Evolutionary conservation across 2,797 vertebrate genomes (phyloP).

Genomic region (Triplophysa bombifrons): DNA sequence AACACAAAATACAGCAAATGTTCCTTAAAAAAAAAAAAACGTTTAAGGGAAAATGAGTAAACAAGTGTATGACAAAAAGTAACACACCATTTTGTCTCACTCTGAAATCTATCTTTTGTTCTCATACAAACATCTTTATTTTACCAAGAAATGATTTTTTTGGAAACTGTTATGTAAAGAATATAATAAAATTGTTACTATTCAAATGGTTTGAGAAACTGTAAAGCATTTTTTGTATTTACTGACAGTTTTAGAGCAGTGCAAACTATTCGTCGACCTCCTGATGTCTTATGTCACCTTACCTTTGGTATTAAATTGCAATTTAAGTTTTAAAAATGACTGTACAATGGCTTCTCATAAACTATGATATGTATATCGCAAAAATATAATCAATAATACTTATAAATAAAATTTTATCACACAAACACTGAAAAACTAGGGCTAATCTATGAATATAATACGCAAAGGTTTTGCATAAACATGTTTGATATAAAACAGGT

Average conservation of each 20-base stretch:
- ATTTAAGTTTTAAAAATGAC: conserved; percentile 59
- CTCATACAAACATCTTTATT: neutral
- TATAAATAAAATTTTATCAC: conserved; percentile 50
- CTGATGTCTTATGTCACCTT: conserved; percentile 57
- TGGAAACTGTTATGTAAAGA: neutral
- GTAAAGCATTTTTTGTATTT: neutral
- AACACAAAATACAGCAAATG: conserved; percentile 67
- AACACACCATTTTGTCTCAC: conserved; percentile 53
- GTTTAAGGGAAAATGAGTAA: conserved; percentile 57
- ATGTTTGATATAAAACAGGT: conserved; percentile 14
- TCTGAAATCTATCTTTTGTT: neutral
- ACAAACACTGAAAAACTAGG: conserved; percentile 54
- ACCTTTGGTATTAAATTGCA: conserved; percentile 63
- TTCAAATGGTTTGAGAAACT: conserved; percentile 6
- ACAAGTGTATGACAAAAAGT: conserved; percentile 56
- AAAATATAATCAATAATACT: neutral
- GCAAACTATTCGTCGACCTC: conserved; percentile 11
- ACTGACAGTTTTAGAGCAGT: conserved; percentile 21
- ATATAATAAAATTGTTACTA: neutral
- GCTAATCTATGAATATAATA: conserved; percentile 32
- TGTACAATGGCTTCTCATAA: conserved; percentile 69
- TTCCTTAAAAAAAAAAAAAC: conserved; percentile 25
- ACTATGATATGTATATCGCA: conserved; percentile 2
- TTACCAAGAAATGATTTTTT: neutral
- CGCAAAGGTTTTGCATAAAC: conserved; percentile 15